Percentiles rank a stretch among this genome's conserved stretches.
These are phyloP conservation scores for Muscidifurax raptorellus DNA, from an alignment of 1,140 invertebrate genomes.

Conservation along the genomic window DNA sequence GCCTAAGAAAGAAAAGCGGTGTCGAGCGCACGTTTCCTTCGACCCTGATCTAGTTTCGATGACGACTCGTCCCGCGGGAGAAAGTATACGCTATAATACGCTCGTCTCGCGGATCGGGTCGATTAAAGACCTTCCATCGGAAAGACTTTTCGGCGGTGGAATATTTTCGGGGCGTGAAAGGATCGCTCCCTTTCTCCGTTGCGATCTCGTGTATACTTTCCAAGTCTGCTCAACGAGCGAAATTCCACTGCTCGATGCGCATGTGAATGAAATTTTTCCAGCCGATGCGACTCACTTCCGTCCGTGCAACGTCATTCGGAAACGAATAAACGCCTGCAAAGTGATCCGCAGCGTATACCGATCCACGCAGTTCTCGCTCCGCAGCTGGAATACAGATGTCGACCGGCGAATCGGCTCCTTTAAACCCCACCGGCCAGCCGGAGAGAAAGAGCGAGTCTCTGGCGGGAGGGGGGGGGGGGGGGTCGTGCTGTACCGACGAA, in stretches of 20 bases:
- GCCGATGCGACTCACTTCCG: no score
- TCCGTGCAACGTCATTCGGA: no score
- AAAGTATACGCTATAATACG: not conserved
- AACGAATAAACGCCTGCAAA: no score
- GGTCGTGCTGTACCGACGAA: no score
- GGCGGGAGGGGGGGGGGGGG: no score
- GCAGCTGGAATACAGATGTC: not conserved
- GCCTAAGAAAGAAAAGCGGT: constrained; percentile 49
- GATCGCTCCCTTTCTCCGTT: no score
- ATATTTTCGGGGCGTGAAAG: not conserved
- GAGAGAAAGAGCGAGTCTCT: no score
- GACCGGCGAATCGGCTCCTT: not conserved
- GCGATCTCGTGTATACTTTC: no score
- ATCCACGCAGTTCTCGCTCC: not conserved
- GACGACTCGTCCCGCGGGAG: constrained; percentile 15
- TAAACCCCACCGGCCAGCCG: no score
- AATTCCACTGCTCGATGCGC: no score
- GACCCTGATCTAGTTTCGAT: constrained; percentile 64
- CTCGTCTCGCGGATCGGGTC: not conserved
- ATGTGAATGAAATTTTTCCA: no score
- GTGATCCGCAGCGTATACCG: not conserved
- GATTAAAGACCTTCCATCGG: not conserved
- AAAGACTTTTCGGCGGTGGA: not conserved
- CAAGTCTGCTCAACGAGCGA: no score
- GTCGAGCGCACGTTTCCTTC: constrained; percentile 56